phyloP scores from a whole-genome alignment of 2,113 vertebrate species.

The Patagioenas fasciata region DNA sequence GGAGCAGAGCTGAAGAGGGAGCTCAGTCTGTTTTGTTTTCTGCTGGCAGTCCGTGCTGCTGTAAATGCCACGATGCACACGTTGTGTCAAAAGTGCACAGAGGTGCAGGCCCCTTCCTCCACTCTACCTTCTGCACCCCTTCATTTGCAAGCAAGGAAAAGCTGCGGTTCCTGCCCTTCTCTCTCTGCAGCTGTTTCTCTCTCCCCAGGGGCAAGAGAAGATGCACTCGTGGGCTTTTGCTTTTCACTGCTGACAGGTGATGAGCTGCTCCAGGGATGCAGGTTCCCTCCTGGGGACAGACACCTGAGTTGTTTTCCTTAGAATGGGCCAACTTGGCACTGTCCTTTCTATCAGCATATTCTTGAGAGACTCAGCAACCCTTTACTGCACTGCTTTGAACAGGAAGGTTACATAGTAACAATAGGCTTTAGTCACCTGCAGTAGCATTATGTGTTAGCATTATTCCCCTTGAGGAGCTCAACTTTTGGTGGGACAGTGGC shows the following conservation, averaged over 20 bases:
- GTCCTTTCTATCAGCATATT: neutral
- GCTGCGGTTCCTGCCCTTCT: neutral
- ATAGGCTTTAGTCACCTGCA: neutral
- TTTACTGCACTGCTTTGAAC: neutral
- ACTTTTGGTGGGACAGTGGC: neutral
- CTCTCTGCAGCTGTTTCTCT: neutral
- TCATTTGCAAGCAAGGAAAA: neutral
- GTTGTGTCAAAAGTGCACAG: accelerated
- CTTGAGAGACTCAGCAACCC: neutral
- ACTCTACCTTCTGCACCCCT: neutral
- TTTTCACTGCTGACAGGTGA: neutral
- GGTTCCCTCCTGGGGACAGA: neutral
- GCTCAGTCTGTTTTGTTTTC: neutral
- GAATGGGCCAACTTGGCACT: neutral
- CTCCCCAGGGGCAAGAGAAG: neutral
- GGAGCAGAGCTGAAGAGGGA: neutral
- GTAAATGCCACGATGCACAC: accelerated
- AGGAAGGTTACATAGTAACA: neutral
- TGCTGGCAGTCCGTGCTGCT: accelerated
- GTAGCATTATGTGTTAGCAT: neutral
- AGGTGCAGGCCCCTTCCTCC: neutral
- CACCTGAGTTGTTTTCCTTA: neutral
- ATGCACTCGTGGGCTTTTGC: neutral
- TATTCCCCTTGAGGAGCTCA: neutral
- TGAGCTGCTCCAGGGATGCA: neutral